Base-by-base conservation (phyloP, 2,888 invertebrate genomes). In the Pilophorus perplexus region DNA sequence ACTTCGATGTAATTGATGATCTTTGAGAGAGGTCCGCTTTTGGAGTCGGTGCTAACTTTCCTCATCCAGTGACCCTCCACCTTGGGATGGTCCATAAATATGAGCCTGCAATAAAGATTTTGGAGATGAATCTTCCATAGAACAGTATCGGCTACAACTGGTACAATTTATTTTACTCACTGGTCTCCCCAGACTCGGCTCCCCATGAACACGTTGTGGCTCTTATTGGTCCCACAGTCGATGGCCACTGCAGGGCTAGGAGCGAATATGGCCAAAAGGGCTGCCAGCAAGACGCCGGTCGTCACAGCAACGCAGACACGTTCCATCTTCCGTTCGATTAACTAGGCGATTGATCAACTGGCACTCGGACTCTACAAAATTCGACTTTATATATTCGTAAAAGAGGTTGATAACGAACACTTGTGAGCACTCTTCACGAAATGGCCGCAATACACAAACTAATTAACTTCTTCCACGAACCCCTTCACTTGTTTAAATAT, bases 1-100 rank as follows among this genome's bases (percentile, higher is more conserved):
- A 78, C 75, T n/a, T 72, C 72, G 8, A 81, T 71, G 69, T 76
- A 75, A 0, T 77, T 38, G 64, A 69, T 69, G 25, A 22, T 3
- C 14, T 33, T 23, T n/a, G 40, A 16, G 12, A 37, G 12, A 6
- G 18, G 20, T 28, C 52, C 52, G n/a, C 28, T 60, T 4, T 8
- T 1, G 10, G 16, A 42, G 25, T 67, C 60, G 23, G 50, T 8
- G 42, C 52, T 62, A n/a, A 60, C 42, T 16, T n/a, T 28, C 18
- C 68, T 57, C 12, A 68, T 28, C 28, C 65, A 59, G 8, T 33
- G 48, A 14, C 52, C 40, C 3, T 59, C 59, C 28, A 16, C 40
- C 50, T 59, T 27, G 3, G 65, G 50, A 20, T 60, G 68, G 14
- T 68, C 68, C 44, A 66, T 65, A 18, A 42, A 68, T 14, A 59